These are phyloP conservation scores for Lasioglossum vierecki DNA, from an alignment of 2,888 invertebrate species.

Conservation along the genomic window DNA sequence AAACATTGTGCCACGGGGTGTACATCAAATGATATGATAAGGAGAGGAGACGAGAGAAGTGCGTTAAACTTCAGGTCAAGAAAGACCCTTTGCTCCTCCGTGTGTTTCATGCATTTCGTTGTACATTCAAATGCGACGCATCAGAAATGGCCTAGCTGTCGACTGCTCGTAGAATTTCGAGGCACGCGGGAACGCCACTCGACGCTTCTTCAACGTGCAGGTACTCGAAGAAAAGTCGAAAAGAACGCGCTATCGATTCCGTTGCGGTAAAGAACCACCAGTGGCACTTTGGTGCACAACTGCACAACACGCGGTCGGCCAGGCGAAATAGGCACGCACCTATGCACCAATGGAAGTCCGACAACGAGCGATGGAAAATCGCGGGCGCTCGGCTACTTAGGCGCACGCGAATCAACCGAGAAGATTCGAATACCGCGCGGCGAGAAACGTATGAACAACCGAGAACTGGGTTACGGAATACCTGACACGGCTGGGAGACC, in stretches of 20 bases:
- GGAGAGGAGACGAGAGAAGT: too few relatives aligned
- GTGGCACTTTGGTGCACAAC: not conserved
- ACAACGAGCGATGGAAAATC: not conserved
- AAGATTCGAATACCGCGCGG: constrained; percentile 30
- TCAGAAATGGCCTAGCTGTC: not conserved
- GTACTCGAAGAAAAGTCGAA: constrained; percentile 52
- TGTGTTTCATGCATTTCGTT: too few relatives aligned
- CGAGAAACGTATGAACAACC: constrained; percentile 45
- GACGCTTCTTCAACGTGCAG: not conserved
- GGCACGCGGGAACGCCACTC: not conserved
- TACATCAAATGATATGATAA: too few relatives aligned
- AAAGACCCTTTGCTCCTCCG: too few relatives aligned
- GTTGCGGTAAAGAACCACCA: constrained; percentile 53
- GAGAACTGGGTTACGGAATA: constrained; percentile 56
- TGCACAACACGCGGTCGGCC: not conserved
- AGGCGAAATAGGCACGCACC: constrained; percentile 34
- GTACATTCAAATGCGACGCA: too few relatives aligned
- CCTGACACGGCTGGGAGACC: constrained; percentile 15
- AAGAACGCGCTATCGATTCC: constrained; percentile 64
- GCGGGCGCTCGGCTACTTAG: constrained; percentile 50
- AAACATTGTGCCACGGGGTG: too few relatives aligned
- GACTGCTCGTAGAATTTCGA: not conserved
- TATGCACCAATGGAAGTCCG: constrained; percentile 6
- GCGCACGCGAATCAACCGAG: constrained; percentile 54
- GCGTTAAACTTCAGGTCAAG: too few relatives aligned